Evolutionary conservation across 1,140 invertebrate species (phyloP), one percentile per base, ranked within the genome.

Genomic region (Drosophila quadrilineata): DNA sequence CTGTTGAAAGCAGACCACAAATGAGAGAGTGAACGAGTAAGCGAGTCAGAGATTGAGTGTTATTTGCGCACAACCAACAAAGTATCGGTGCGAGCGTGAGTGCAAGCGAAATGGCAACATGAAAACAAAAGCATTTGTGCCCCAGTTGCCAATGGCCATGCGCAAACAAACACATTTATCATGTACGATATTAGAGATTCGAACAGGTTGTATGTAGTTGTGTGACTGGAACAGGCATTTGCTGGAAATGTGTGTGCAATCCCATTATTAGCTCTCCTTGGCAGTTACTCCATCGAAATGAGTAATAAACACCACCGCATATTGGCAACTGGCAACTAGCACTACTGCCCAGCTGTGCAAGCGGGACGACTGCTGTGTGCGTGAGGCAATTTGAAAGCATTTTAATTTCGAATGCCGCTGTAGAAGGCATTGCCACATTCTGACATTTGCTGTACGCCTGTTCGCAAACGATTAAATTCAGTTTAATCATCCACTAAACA

Each of bases 391-490:
- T 82, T 76, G 50, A 77, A 77, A 75, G 73, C 77, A 79, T 77
- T 82, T 80, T 73, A 75, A 84, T 65, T 71, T 60, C 69, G 70
- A 84, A 56, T 48, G 65, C 53, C 58, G 54, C 40, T 14, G 68
- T 60, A 79, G 65, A 63, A 62, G 59, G 49, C 69, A 35, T 21
- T 26, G n/a, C 50, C 16, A 26, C 56, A 14, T 24, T 5, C 48
- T 49, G 19, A 6, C n/a, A 8, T 41, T 12, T 53, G 72, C 71
- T 88, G 87, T 66, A 72, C 79, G 82, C 87, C 87, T 88, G 79
- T 84, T 88, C 84, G 70, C 87, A 88, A 88, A 88, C 87, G 87
- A 88, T 88, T 88, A 88, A 88, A 88, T 88, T 88, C 87, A 88
- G 87, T 88, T 88, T 88, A 88, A 88, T 88, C 87, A 88, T 88